These are phyloP conservation scores for Daboia siamensis DNA, from an alignment of 2,113 vertebrate genomes.

Conservation along the genomic window DNA sequence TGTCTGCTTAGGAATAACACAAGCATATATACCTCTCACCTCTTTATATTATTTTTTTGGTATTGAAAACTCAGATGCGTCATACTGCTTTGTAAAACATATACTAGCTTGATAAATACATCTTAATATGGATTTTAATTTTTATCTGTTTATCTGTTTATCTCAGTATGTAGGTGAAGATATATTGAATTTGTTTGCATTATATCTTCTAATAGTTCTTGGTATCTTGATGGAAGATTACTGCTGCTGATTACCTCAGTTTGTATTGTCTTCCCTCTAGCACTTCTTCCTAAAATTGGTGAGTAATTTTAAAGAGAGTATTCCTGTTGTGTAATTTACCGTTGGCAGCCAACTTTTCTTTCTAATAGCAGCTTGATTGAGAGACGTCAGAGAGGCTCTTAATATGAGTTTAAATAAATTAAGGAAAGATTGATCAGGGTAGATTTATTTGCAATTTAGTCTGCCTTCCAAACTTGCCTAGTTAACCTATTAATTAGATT, in stretches of 20 bases:
- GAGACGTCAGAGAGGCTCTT: constrained; percentile 55
- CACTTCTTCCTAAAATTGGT: constrained; percentile 92
- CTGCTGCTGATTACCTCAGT: constrained; percentile 82
- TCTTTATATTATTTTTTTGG: neutral
- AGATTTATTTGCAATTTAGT: constrained; percentile 58
- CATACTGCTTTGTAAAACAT: neutral
- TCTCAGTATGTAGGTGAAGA: neutral
- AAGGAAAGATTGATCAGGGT: constrained; percentile 29
- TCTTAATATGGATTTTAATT: neutral
- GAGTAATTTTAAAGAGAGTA: constrained; percentile 66
- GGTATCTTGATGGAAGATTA: constrained; percentile 85
- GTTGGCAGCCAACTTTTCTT: constrained; percentile 47
- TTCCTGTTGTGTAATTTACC: constrained; percentile 24
- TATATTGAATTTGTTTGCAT: neutral
- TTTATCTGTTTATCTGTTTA: neutral
- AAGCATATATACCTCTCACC: neutral
- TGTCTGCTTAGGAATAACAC: neutral
- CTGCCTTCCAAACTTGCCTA: constrained; percentile 69
- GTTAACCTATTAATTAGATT: constrained; percentile 76
- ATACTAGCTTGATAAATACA: neutral
- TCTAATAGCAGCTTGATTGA: constrained; percentile 59
- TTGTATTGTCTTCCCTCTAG: constrained; percentile 84
- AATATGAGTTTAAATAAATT: constrained; percentile 48
- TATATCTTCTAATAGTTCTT: constrained; percentile 69
- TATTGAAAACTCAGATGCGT: neutral